phyloP scores from a whole-genome alignment of 2,113 vertebrate species.

The Chaetodon auriga region DNA sequence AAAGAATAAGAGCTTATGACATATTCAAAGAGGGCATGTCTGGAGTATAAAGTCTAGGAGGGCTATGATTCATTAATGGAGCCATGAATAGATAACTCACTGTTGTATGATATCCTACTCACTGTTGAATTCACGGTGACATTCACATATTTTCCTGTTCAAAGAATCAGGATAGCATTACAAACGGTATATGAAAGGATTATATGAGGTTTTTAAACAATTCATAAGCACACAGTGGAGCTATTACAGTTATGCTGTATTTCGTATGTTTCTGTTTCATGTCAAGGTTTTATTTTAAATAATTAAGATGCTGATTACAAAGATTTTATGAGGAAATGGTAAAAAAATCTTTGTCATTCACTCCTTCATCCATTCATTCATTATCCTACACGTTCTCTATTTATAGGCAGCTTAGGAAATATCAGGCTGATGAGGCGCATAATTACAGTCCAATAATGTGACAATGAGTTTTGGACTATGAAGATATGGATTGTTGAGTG shows the following conservation, averaged over 20 bases:
- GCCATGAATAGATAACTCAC: conserved; percentile 79
- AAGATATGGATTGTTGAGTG: too few species aligned
- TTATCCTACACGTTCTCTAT: background rate
- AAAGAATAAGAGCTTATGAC: conserved; percentile 78
- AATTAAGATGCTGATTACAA: conserved; percentile 21
- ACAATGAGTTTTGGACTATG: too few species aligned
- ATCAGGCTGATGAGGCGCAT: background rate
- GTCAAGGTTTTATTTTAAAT: conserved; percentile 39
- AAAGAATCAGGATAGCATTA: conserved; percentile 59
- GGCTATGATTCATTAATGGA: conserved; percentile 84
- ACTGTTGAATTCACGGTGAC: conserved; percentile 69
- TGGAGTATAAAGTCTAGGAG: conserved; percentile 80
- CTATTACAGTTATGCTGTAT: background rate
- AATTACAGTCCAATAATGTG: too few species aligned
- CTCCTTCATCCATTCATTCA: background rate
- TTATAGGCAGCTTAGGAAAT: background rate
- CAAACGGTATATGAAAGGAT: conserved; percentile 60
- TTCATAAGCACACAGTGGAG: conserved; percentile 55
- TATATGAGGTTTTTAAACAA: conserved; percentile 62
- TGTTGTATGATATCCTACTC: conserved; percentile 77
- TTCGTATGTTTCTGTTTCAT: conserved; percentile 29
- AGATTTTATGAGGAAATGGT: background rate
- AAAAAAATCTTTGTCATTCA: background rate
- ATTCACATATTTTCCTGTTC: conserved; percentile 63
- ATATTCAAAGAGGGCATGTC: conserved; percentile 80